Evolutionary conservation across 1,140 invertebrate species (phyloP), one percentile per base, ranked within the genome.

Genomic region (Zaprionus ornatus): DNA sequence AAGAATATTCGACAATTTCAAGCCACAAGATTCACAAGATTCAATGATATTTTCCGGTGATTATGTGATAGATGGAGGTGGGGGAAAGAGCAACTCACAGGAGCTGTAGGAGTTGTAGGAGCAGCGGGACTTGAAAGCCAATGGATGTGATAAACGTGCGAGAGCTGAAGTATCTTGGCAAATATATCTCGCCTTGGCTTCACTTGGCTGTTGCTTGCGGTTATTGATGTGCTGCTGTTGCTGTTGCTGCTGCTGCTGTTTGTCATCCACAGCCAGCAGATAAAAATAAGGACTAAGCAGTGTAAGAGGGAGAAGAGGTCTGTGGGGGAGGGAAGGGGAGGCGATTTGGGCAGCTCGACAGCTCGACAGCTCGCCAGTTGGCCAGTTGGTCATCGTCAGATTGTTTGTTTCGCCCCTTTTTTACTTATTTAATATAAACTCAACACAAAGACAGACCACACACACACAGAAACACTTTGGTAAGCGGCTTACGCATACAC

Each of bases 351-450:
- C 45, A 4, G 45, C 10, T 50, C 17, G 35, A 40, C 40, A 42
- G 52, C 35, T n/a, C n/a, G n/a, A 32, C 29, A 32, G 56, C 29
- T 56, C 55, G 54, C 12, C 55, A 32, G 54, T 37, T 60, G 68
- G 48, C 56, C 76, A 60, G 66, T 54, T 77, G 62, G 68, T 71
- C 55, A 62, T 54, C 61, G 70, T 50, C 75, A 59, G 62, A 72
- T 65, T 67, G 63, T 60, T 66, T 72, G 48, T 57, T 25, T 56
- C 35, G 54, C 40, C 56, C 62, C 32, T 73, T 56, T 86, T 86
- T 76, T 79, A 86, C 80, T 74, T 65, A 82, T 79, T 87, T 87
- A 82, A 77, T 82, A 82, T 79, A 82, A 82, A 81, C 75, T 81
- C 76, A 74, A 55, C 72, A 66, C 76, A 82, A 82, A 82, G 71